Evolutionary conservation across 2,113 vertebrate species (phyloP), one percentile per base, ranked within the genome.

Genomic region (Piliocolobus tephrosceles): DNA sequence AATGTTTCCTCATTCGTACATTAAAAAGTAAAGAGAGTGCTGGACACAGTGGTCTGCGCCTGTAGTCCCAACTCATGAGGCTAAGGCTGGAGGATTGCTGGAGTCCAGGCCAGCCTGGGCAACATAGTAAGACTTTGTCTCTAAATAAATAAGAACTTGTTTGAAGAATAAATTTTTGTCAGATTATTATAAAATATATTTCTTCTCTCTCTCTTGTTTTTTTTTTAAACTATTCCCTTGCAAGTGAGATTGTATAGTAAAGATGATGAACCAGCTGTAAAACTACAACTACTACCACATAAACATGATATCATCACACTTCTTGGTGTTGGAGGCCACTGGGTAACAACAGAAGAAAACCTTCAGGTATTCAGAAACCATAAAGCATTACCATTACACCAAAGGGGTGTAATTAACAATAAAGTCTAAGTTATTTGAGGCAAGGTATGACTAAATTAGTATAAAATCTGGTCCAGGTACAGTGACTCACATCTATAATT

Each of bases 281-380:
- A 97, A 23, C 97, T 91, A 25, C 98, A 95, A 32, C 94, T 99
- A 23, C 98, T 99, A 38, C 99, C 99, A 30, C 99, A 99, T 98
- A 99, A 99, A 97, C 99, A 99, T 94, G 99, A 99, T 86, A 98
- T 99, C 98, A 99, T 99, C 98, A 99, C 99, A 2, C 98, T 99
- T 70, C 99, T 99, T 22, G 99, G 99, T 81, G 99, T 99, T 2
- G 99, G 99, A 45, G 99, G 99, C 18, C 99, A 99, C 94, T 99
- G 99, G 99, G 98, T 99, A 88, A 99, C 99, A 0, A 98, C 98
- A 64, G 99, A 99, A 64, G 98, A 98, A 95, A 96, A 99, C 95
- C 99, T 99, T 76, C 99, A 99, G 99, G 99, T 99, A 98, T 66
- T 70, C 30, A 58, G 18, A 43, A 57, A 38, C 58, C 9, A 18